These are phyloP conservation scores for Rhadina sibilatrix DNA, from an alignment of 2,113 vertebrate species.

Conservation along the genomic window DNA sequence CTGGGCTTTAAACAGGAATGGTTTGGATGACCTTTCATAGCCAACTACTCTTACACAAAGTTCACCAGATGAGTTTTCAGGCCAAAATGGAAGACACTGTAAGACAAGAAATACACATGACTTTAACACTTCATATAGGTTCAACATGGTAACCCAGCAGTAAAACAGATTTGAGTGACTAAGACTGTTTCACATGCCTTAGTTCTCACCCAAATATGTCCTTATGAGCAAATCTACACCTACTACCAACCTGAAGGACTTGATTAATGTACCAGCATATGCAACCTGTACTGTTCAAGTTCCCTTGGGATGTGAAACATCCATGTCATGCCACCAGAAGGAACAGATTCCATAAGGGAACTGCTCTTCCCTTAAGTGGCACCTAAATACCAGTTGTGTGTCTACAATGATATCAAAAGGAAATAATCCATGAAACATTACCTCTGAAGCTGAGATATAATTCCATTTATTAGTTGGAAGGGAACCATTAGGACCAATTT, in stretches of 20 bases:
- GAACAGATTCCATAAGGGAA: neutral
- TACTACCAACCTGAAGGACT: neutral
- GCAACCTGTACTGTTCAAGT: neutral
- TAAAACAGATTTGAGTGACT: neutral
- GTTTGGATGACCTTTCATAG: constrained; percentile 79
- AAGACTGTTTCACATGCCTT: neutral
- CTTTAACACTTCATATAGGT: accelerated
- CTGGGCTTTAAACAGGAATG: constrained; percentile 85
- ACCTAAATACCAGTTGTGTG: neutral
- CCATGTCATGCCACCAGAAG: neutral
- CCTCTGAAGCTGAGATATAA: constrained; percentile 88
- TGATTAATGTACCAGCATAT: neutral
- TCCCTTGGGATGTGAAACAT: neutral
- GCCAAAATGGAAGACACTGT: constrained; percentile 95
- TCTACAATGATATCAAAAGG: neutral
- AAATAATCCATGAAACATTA: constrained; percentile 37
- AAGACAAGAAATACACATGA: neutral
- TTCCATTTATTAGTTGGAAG: constrained; percentile 82
- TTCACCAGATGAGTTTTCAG: constrained; percentile 83
- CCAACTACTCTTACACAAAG: constrained; percentile 88
- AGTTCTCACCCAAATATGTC: neutral
- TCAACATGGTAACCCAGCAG: neutral
- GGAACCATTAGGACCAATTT: constrained; percentile 73
- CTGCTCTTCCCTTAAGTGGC: neutral
- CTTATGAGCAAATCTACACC: neutral